A percentile compares a stretch with the other conserved stretches of the same genome.
Evolutionary conservation across 2,888 invertebrate genomes (phyloP).

Genomic region (Bursaphelenchus okinawaensis): DNA sequence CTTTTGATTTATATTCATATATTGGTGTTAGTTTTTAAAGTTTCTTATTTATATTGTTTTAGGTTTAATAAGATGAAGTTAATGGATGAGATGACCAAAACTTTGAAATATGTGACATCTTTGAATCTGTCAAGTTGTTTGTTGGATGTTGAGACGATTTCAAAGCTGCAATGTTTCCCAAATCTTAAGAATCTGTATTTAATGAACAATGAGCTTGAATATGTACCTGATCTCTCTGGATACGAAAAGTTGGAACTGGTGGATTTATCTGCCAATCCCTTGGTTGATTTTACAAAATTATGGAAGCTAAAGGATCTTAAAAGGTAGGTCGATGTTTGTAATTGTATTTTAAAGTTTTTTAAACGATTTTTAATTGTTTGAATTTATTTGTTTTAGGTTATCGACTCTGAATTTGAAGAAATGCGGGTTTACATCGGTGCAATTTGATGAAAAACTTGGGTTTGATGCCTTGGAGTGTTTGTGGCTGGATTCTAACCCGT

Average conservation of each 20-base stretch:
- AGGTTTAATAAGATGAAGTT: constrained; percentile 4
- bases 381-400: constrained; percentile 7
- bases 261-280: constrained; percentile 1
- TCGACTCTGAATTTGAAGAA: constrained; percentile 8
- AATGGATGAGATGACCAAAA: neutral
- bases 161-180: neutral
- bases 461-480: neutral
- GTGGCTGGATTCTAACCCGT: constrained; percentile 6
- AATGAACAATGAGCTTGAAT: neutral
- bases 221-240: neutral
- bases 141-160: neutral
- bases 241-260: neutral
- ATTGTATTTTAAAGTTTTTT: no score
- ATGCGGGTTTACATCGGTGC: constrained; percentile 1
- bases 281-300: constrained; percentile 12
- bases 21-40: no score
- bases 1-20: no score
- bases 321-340: constrained; percentile 8
- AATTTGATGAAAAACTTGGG: neutral
- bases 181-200: neutral
- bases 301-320: neutral
- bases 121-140: neutral
- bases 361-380: neutral
- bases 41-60: no score
- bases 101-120: neutral